A percentile compares a stretch with the other conserved stretches of the same genome.
phyloP scores from a whole-genome alignment of 1,140 invertebrate species.

The Yoshiicerus persimilis region DNA sequence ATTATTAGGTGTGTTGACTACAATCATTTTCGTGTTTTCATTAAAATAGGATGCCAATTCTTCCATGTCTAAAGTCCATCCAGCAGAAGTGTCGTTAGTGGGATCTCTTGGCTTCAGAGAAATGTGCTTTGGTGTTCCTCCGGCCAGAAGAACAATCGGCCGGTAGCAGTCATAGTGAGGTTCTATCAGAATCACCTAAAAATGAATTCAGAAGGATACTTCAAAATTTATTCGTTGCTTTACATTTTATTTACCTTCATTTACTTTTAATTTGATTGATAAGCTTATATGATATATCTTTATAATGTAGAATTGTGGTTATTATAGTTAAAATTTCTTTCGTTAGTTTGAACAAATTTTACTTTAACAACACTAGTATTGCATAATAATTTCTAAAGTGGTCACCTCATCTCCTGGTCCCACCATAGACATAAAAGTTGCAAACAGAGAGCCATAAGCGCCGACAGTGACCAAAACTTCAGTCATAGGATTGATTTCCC shows the following conservation, averaged over 20 bases:
- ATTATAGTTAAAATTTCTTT: too few species aligned
- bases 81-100: constrained; percentile 7
- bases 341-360: too few species aligned
- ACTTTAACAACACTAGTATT: too few species aligned
- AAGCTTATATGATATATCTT: too few species aligned
- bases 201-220: not conserved
- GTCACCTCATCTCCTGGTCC: constrained; percentile 55
- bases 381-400: constrained; percentile 50
- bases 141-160: constrained; percentile 86
- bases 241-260: not conserved
- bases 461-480: constrained; percentile 88
- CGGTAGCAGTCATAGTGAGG: constrained; percentile 98
- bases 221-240: not conserved
- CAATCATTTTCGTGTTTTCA: constrained; percentile 87
- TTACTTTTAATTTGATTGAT: too few species aligned
- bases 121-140: constrained; percentile 84
- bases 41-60: constrained; percentile 31
- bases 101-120: constrained; percentile 75
- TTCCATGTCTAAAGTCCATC: constrained; percentile 29
- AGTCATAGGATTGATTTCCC: constrained; percentile 73
- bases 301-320: too few species aligned
- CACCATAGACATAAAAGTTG: constrained; percentile 70
- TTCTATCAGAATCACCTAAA: constrained; percentile 55
- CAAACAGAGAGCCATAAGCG: constrained; percentile 87
- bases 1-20: constrained; percentile 96